Evolutionary conservation across 1,140 invertebrate genomes (phyloP).

Genomic region (Euglossa dilemma): DNA sequence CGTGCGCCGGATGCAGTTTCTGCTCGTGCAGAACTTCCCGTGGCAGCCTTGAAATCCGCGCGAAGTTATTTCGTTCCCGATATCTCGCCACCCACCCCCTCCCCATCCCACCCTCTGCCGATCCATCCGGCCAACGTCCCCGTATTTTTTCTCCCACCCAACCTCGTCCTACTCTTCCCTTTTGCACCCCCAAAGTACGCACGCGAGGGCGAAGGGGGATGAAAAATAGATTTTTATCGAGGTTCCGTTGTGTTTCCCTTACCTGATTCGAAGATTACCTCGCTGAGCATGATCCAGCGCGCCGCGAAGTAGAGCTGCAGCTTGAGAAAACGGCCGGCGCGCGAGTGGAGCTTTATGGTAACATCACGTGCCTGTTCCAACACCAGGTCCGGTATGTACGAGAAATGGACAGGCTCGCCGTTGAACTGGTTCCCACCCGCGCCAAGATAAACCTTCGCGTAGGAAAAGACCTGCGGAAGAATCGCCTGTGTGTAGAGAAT

Average conservation of each 20-base stretch:
- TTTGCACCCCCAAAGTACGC: neutral
- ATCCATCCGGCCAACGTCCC: neutral
- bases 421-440: constrained; percentile 86
- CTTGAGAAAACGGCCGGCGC: constrained; percentile 89
- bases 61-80: constrained; percentile 33
- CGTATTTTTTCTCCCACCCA: neutral
- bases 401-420: constrained; percentile 86
- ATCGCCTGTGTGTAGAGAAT: neutral
- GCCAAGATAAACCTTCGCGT: constrained; percentile 89
- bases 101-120: too few relatives aligned
- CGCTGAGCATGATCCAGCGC: constrained; percentile 94
- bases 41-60: constrained; percentile 12
- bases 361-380: constrained; percentile 93
- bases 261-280: constrained; percentile 92
- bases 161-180: neutral
- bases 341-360: constrained; percentile 90
- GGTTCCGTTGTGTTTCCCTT: constrained; percentile 69
- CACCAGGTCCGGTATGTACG: constrained; percentile 91
- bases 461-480: constrained; percentile 85
- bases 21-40: neutral
- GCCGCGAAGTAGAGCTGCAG: constrained; percentile 92
- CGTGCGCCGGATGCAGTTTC: neutral
- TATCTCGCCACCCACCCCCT: constrained; percentile 1
- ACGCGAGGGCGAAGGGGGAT: neutral
- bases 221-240: constrained; percentile 47